Evolutionary conservation across 2,888 invertebrate species (phyloP), one percentile per base, ranked within the genome.

Genomic region (Marasmarcha lunaedactyla): DNA sequence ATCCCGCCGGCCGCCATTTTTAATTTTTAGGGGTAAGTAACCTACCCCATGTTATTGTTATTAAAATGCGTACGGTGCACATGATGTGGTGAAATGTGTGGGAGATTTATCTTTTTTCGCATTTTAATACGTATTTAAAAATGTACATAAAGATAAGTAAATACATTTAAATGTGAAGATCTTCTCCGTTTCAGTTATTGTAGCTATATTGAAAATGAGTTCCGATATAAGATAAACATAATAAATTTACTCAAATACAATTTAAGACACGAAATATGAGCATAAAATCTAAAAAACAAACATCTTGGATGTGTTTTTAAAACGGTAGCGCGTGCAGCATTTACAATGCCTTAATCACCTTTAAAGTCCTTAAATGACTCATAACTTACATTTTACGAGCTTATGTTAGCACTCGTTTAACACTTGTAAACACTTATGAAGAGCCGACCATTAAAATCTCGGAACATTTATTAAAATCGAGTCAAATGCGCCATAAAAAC

Each of bases 1-100:
- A 63, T 65, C 65, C 61, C 64, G 63, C 63, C 51, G 57, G 72
- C 77, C 65, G 81, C 81, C 81, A 83, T 83, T 79, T 81, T 83
- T 81, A 78, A 81, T 81, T 81, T 76, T 78, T 73, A 74, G 72
- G 81, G 79, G 78, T 70, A 67, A 62, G 20, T 20, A 30, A 54
- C 14, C 63, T 64, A 70, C 76, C 79, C 78, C 65, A 65, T 50
- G 48, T 50, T 54, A 62, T 63, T 71, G 64, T 67, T 71, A 70
- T 71, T 73, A 68, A 58, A 50, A 45, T 48, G 46, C 50, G 50
- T 51, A 56, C 54, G 48, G 49, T 49, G 51, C 49, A 48, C 30
- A 11, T n/a, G 11, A 30, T 30, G 9, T 11, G 30, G 4, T 30
- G 30, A n/a, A 30, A 30, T 10, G n/a, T 9, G 11, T 30, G 30